phyloP scores from a whole-genome alignment of 2,888 invertebrate species.

The Eucera pruinosa region DNA sequence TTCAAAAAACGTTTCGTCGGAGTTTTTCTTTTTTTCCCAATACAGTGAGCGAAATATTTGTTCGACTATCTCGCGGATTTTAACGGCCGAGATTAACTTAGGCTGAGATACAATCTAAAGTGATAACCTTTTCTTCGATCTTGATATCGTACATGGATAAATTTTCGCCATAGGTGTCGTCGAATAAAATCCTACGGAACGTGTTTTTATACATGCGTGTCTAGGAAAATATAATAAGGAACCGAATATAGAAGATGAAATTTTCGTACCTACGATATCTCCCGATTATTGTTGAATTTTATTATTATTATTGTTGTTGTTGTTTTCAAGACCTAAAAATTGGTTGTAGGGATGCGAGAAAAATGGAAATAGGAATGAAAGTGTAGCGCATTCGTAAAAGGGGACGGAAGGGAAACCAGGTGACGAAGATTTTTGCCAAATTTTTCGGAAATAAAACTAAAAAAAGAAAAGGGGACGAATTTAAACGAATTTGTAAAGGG shows the following conservation, averaged over 20 bases:
- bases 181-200: slow-evolving; percentile 39
- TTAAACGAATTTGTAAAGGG: too few relatives aligned
- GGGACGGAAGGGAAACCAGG: not conserved
- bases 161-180: slow-evolving; percentile 23
- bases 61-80: slow-evolving; percentile 32
- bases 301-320: too few relatives aligned
- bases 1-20: slow-evolving; percentile 8
- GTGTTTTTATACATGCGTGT: slow-evolving; percentile 20
- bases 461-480: too few relatives aligned
- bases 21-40: slow-evolving; percentile 23
- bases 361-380: not conserved
- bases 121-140: slow-evolving; percentile 37
- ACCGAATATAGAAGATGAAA: too few relatives aligned
- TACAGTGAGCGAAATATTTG: slow-evolving; percentile 47
- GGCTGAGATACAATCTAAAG: slow-evolving; percentile 65
- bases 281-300: not conserved
- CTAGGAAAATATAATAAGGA: not conserved
- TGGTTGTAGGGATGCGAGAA: too few relatives aligned
- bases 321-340: slow-evolving; percentile 29
- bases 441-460: too few relatives aligned
- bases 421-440: too few relatives aligned
- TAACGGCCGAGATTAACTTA: slow-evolving; percentile 39
- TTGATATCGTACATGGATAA: not conserved
- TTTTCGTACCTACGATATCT: not conserved
- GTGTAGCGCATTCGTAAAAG: slow-evolving; percentile 63